Conservation (phyloP, 2,888 invertebrate genomes). For the Beris morrisii region DNA sequence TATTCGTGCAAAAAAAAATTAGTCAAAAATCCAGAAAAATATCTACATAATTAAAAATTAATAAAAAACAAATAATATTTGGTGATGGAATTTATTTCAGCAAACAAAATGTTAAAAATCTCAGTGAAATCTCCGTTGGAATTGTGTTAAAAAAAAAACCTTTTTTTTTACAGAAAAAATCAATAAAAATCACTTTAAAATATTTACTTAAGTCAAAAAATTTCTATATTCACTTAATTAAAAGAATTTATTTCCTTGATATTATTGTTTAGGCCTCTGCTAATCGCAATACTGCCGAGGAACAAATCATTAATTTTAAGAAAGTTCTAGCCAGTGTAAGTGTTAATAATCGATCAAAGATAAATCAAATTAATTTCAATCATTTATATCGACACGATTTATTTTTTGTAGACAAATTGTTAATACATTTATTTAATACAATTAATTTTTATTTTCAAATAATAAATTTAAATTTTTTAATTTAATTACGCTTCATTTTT, state of each 20-base stretch:
- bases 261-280: conserved; percentile 63
- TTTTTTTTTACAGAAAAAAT: conserved; percentile 34
- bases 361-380: not conserved
- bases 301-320: conserved; percentile 72
- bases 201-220: not conserved
- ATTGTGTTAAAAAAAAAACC: conserved; percentile 32
- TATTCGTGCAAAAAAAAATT: not conserved
- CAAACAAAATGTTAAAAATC: not conserved
- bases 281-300: conserved; percentile 71
- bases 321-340: conserved; percentile 76
- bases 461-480: not conserved
- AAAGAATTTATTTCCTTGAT: conserved; percentile 3
- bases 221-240: not conserved
- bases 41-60: not conserved
- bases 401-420: no score
- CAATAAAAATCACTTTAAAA: not conserved
- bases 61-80: not conserved
- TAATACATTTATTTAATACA: no score
- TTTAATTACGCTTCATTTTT: not conserved
- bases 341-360: conserved; percentile 43
- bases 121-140: conserved; percentile 26
- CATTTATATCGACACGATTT: not conserved
- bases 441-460: not conserved
- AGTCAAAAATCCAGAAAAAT: not conserved
- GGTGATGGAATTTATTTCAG: conserved; percentile 10